Conservation (phyloP, 2,113 vertebrate genomes). For the Cyanoderma ruficeps region DNA sequence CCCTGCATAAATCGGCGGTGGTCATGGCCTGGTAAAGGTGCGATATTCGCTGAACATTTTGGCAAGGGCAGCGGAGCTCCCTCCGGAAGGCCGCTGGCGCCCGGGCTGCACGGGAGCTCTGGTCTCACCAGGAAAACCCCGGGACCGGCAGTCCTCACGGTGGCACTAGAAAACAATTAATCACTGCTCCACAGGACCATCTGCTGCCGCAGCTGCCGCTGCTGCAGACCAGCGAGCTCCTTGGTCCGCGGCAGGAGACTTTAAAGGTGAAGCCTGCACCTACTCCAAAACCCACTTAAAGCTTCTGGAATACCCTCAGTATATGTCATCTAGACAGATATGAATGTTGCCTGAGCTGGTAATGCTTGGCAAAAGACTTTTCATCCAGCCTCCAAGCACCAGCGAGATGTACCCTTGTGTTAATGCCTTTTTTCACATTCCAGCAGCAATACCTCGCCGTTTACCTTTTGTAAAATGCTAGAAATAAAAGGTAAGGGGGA, state of each 20-base stretch:
- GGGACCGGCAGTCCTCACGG: not conserved
- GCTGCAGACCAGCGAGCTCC: fast-evolving
- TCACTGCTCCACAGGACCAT: not conserved
- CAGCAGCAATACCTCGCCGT: not conserved
- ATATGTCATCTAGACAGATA: not conserved
- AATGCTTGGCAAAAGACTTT: not conserved
- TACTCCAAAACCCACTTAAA: fast-evolving
- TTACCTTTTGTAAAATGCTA: not conserved
- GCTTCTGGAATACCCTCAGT: not conserved
- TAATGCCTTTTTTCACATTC: not conserved
- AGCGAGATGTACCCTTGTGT: not conserved
- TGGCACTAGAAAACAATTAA: constrained; percentile 60
- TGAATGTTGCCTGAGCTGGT: not conserved
- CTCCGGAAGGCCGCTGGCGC: too few species aligned
- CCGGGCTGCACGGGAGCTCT: not conserved
- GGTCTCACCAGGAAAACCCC: too few species aligned
- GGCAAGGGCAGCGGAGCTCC: not conserved
- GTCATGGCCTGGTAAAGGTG: not conserved
- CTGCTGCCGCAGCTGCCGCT: not conserved
- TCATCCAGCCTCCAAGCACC: not conserved
- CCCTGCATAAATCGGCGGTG: not conserved
- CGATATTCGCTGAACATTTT: fast-evolving
- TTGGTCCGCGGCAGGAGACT: not conserved
- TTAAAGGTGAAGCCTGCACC: fast-evolving
- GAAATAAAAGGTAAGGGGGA: not conserved